Percentiles rank a stretch among this genome's conserved stretches.
Conservation (phyloP, 2,113 vertebrate genomes). For the Speoplatyrhinus poulsoni region DNA sequence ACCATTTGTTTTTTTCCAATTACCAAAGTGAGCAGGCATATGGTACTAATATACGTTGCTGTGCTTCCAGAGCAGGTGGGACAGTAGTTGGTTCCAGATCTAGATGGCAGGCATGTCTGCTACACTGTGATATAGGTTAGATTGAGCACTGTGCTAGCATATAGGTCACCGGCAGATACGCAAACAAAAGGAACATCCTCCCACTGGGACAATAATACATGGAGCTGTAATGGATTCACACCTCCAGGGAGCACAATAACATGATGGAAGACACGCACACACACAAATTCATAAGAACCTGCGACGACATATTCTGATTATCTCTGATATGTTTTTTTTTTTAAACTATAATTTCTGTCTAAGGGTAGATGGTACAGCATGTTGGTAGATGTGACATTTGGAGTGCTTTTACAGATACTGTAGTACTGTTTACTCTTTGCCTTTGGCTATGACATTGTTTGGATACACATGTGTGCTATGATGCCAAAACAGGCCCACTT, state of each 20-base stretch:
- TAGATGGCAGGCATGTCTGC: neutral
- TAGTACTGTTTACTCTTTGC: neutral
- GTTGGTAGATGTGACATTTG: slow-evolving; percentile 9
- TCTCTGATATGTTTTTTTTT: neutral
- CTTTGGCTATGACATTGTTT: slow-evolving; percentile 15
- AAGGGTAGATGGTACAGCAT: neutral
- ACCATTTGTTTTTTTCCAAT: neutral
- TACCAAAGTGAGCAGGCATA: neutral
- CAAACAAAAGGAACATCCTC: slow-evolving; percentile 41
- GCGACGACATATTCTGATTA: slow-evolving; percentile 4
- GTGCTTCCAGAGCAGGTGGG: slow-evolving; percentile 30
- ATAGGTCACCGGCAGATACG: slow-evolving; percentile 43
- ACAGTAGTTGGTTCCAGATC: slow-evolving; percentile 12
- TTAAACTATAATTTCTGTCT: neutral
- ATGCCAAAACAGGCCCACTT: slow-evolving; percentile 4
- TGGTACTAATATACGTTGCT: slow-evolving; percentile 16
- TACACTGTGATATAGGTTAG: slow-evolving; percentile 36
- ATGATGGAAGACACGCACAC: slow-evolving; percentile 30
- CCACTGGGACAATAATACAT: slow-evolving; percentile 28
- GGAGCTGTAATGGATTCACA: slow-evolving; percentile 49
- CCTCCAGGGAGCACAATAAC: slow-evolving; percentile 38
- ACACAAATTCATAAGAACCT: neutral
- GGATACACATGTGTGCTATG: neutral
- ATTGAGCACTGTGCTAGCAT: slow-evolving; percentile 23
- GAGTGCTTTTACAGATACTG: neutral